Evolutionary conservation across 2,888 invertebrate species (phyloP), one percentile per base, ranked within the genome.

Genomic region (Apodemia duryi): DNA sequence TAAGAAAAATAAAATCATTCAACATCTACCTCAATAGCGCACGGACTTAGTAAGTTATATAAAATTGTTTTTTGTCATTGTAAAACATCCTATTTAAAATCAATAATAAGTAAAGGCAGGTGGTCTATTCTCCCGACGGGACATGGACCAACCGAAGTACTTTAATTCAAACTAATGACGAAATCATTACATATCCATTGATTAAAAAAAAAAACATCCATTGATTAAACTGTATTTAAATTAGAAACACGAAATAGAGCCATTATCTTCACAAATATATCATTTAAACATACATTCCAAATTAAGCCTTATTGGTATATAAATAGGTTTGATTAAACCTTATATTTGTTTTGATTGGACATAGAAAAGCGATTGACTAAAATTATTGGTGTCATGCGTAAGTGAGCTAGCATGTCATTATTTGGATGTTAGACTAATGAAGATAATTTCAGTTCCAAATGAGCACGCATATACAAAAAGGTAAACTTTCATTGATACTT

Each of bases 321-420:
- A 1, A 10, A 21, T 43, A 61, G 2, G 38, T 46, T 49, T 7
- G 60, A 5, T 46, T 46, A 10, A 28, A 6, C 13, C 29, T 6
- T 64, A 28, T 6, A n/a, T 46, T 35, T 6, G 1, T n/a, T n/a
- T 4, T 67, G 51, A 65, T 67, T 38, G 63, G 62, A 57, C 41
- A 62, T 62, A 54, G 65, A 67, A 63, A 67, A 65, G 46, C 65
- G 62, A 64, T 65, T 66, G 62, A 63, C 52, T 66, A 54, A 65
- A 66, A 64, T 66, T 61, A 66, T 66, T 62, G 64, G 62, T 66
- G 63, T 75, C 79, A 74, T 85, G 84, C 84, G 83, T 65, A 75
- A 74, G 74, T 41, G 1, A 43, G 9, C 77, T 78, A 77, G 61
- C 63, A 64, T 65, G 63, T 65, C 63, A 64, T 64, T 63, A 46